Base-by-base conservation (phyloP, 2,797 vertebrate species). In the Triplophysa yarkandensis region DNA sequence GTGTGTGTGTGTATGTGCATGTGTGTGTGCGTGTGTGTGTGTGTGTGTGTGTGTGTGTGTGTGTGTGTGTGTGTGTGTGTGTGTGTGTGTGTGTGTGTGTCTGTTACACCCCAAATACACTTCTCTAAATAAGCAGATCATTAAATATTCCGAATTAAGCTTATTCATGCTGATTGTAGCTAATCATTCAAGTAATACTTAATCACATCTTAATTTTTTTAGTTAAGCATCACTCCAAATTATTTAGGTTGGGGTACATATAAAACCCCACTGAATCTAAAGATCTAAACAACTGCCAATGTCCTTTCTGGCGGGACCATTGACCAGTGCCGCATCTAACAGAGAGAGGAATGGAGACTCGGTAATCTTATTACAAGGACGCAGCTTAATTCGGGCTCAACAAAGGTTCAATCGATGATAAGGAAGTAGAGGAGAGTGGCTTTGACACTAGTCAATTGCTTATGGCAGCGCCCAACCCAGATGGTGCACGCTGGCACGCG, bases 381-480 rank as follows among this genome's bases (percentile, higher is more conserved):
- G 64, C 68, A 81, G 52, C 75, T 83, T 81, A 80, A 81, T 81
- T 81, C 60, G 75, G 71, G 32, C 54, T 60, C 65, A 78, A 79
- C 77, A 83, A 83, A 78, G 68, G 61, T 57, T 60, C 69, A 83
- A 83, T 83, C 82, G 66, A 81, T 83, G 75, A 75, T 76, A 80
- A 80, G 74, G 72, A 80, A 83, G 77, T 81, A 68, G 77, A 76
- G 25, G 69, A 63, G 55, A 76, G 82, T 70, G 67, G 77, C 80
- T 80, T 73, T 80, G 75, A 81, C 80, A 83, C 61, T 61, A 81
- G 71, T 79, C 79, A 81, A 83, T 83, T 81, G 79, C 71, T 75
- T 81, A 79, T 83, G 77, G 79, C 74, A 70, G 64, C 70, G 72
- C 76, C 77, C 77, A 71, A 76, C 72, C 19, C 61, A 63, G 75